phyloP scores from a whole-genome alignment of 2,797 vertebrate genomes.

The Leptodactylus fallax region DNA sequence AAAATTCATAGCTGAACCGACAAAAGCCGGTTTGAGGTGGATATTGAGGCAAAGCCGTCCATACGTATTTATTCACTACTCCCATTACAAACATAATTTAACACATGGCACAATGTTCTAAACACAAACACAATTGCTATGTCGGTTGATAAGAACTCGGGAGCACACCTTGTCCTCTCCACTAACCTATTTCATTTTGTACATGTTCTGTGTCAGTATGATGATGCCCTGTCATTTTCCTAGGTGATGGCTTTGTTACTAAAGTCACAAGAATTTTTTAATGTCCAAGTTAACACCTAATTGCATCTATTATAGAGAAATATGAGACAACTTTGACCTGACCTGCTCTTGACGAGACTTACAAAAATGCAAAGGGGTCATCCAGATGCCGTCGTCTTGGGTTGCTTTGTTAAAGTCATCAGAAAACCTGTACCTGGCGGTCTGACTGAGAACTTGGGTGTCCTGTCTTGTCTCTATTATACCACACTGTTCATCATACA shows the following conservation, averaged over 20 bases:
- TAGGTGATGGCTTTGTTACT: neutral
- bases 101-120: slow-evolving; percentile 10
- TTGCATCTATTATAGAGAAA: neutral
- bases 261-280: slow-evolving; percentile 13
- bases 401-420: neutral
- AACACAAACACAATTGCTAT: neutral
- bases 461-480: neutral
- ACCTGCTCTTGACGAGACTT: too few relatives aligned
- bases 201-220: neutral
- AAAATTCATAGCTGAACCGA: slow-evolving; percentile 10
- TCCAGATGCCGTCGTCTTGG: neutral
- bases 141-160: neutral
- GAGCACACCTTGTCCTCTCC: neutral
- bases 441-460: neutral
- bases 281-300: neutral
- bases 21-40: slow-evolving; percentile 45
- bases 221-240: slow-evolving; percentile 21
- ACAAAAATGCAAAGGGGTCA: neutral
- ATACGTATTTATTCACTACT: slow-evolving; percentile 38
- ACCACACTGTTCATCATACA: neutral
- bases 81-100: slow-evolving; percentile 10
- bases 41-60: slow-evolving; percentile 34
- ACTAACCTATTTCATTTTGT: slow-evolving; percentile 29
- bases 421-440: neutral
- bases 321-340: neutral